Conservation (phyloP, 2,797 vertebrate genomes). For the Holocentrus rufus region DNA sequence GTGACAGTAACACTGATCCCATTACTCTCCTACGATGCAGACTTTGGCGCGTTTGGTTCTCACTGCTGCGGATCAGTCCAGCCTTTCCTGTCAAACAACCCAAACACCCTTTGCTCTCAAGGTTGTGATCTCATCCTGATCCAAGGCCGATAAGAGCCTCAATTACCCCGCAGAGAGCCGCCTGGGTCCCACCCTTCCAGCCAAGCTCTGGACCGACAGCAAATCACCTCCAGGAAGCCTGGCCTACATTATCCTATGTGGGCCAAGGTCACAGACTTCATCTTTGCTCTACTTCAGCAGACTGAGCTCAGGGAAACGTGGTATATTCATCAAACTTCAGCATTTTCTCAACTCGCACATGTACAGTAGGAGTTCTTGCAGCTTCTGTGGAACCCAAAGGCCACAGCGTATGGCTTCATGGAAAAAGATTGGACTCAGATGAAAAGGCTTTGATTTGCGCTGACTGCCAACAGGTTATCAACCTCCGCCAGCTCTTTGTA, state of each 20-base stretch:
- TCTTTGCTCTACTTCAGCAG: constrained; percentile 49
- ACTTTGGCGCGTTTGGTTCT: constrained; percentile 36
- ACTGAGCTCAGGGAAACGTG: constrained; percentile 23
- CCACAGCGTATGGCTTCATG: background rate
- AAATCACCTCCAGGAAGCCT: constrained; percentile 42
- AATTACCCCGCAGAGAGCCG: constrained; percentile 60
- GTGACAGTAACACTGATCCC: constrained; percentile 27
- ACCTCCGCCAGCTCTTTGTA: constrained; percentile 53
- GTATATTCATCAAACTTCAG: constrained; percentile 14
- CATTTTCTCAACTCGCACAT: background rate
- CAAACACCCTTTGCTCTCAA: constrained; percentile 40
- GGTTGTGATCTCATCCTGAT: constrained; percentile 56
- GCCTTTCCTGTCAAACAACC: constrained; percentile 53
- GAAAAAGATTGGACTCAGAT: constrained; percentile 37
- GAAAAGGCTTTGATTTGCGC: constrained; percentile 25
- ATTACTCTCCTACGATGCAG: constrained; percentile 10
- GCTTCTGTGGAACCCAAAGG: constrained; percentile 15
- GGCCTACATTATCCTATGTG: constrained; percentile 49
- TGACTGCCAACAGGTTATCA: constrained; percentile 22
- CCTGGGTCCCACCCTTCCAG: constrained; percentile 52
- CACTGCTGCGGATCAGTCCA: constrained; percentile 32
- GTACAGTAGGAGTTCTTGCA: background rate
- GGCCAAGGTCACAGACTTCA: constrained; percentile 46
- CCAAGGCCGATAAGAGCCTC: constrained; percentile 60
- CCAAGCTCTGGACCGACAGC: constrained; percentile 12